phyloP scores from a whole-genome alignment of 2,113 vertebrate species.

The Tautogolabrus adspersus region DNA sequence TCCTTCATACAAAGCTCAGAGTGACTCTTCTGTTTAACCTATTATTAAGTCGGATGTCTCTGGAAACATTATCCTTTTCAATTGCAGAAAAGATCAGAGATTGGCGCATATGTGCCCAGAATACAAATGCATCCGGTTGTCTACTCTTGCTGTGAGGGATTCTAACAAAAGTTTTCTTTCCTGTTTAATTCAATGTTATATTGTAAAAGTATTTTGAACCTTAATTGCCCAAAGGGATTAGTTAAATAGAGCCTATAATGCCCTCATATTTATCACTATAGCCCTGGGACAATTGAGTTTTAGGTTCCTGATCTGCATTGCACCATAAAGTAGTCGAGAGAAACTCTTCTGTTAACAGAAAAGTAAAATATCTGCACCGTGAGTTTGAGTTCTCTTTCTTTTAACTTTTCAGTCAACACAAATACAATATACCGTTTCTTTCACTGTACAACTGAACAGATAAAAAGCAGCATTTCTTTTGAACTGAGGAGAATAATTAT shows the following conservation, averaged over 20 bases:
- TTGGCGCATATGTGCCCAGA: neutral
- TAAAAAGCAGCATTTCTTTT: no score
- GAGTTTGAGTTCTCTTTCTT: neutral
- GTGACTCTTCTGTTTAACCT: neutral
- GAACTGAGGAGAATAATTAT: no score
- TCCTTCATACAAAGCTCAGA: neutral
- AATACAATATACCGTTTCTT: no score
- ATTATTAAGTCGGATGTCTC: neutral
- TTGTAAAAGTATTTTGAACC: neutral
- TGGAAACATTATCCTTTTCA: neutral
- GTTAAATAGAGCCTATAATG: slow-evolving; percentile 7
- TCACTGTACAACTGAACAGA: no score
- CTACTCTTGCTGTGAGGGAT: neutral
- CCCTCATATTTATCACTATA: slow-evolving; percentile 14
- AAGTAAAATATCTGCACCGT: neutral
- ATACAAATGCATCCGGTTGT: neutral
- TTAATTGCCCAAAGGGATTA: slow-evolving; percentile 22
- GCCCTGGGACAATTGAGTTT: slow-evolving; percentile 21
- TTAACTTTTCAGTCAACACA: no score
- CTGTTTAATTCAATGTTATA: slow-evolving; percentile 1
- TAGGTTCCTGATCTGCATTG: neutral
- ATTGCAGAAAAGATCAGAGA: neutral
- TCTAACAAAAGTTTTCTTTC: neutral
- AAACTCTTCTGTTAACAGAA: neutral
- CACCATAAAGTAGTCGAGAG: neutral